These are phyloP conservation scores for Neomonachus schauinslandi DNA, from an alignment of 2,113 vertebrate species.

Conservation along the genomic window DNA sequence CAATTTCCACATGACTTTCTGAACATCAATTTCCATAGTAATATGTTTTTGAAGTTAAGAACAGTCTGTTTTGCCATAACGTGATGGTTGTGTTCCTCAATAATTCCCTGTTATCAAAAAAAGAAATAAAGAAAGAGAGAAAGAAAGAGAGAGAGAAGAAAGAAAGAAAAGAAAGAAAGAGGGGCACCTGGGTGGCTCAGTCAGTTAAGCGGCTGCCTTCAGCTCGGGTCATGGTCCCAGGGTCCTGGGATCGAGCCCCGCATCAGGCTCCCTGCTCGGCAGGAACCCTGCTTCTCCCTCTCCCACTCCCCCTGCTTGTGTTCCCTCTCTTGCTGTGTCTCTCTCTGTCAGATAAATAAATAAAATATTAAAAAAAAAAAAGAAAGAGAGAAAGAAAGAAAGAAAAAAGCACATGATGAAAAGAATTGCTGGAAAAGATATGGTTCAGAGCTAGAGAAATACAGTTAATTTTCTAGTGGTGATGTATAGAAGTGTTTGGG, in stretches of 20 bases:
- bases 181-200: no score
- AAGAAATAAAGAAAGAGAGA: not conserved
- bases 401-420: not conserved
- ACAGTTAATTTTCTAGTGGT: not conserved
- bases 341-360: no score
- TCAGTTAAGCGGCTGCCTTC: no score
- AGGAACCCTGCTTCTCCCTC: no score
- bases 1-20: constrained; percentile 1
- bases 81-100: not conserved
- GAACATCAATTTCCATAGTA: constrained; percentile 13
- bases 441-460: not conserved
- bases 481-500: not conserved
- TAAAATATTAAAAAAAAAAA: not conserved
- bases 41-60: constrained; percentile 27
- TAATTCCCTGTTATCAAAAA: not conserved
- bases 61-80: not conserved
- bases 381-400: not conserved
- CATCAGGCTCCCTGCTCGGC: no score
- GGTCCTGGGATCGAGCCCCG: no score
- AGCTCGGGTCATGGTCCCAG: no score
- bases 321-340: no score
- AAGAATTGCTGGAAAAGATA: not conserved
- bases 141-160: not conserved
- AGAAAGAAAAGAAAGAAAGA: no score
- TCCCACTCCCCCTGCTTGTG: no score